A percentile compares a stretch with the other conserved stretches of the same genome.
Evolutionary conservation across 2,113 vertebrate genomes (phyloP).

Genomic region (Oreocharis arfaki): DNA sequence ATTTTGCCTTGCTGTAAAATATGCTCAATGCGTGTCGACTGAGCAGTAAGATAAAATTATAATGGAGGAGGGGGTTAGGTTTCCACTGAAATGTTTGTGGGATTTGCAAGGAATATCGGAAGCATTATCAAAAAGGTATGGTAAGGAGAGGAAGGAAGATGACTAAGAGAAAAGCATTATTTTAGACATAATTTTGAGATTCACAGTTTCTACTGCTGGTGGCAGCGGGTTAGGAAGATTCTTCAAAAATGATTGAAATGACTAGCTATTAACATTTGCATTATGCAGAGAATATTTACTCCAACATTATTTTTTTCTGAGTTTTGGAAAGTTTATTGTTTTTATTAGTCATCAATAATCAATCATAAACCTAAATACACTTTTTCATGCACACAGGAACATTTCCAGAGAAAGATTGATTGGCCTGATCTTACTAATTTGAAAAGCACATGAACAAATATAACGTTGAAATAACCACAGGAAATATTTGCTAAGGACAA

Average conservation of each 20-base stretch:
- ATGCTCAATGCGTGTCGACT: not conserved
- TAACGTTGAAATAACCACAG: not conserved
- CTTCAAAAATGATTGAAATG: not conserved
- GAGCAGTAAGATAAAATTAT: not conserved
- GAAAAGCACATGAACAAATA: not conserved
- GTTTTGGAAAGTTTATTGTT: not conserved
- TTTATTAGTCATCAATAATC: not conserved
- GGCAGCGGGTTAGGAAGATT: not conserved
- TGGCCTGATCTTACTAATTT: not conserved
- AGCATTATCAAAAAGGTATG: not conserved
- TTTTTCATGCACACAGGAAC: not conserved
- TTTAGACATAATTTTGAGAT: not conserved
- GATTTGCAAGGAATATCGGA: not conserved
- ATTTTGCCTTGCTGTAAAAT: not conserved
- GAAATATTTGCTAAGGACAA: not conserved
- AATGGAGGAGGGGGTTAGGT: not conserved
- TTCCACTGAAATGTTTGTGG: not conserved
- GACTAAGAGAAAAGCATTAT: not conserved
- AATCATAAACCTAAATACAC: not conserved
- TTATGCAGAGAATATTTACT: not conserved
- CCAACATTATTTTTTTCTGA: not conserved
- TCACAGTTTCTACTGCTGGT: not conserved
- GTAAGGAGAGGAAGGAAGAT: not conserved
- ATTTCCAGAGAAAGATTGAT: not conserved
- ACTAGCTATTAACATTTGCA: not conserved